These are phyloP conservation scores for Phocides pigmalion DNA, from an alignment of 1,140 invertebrate species.

Conservation along the genomic window DNA sequence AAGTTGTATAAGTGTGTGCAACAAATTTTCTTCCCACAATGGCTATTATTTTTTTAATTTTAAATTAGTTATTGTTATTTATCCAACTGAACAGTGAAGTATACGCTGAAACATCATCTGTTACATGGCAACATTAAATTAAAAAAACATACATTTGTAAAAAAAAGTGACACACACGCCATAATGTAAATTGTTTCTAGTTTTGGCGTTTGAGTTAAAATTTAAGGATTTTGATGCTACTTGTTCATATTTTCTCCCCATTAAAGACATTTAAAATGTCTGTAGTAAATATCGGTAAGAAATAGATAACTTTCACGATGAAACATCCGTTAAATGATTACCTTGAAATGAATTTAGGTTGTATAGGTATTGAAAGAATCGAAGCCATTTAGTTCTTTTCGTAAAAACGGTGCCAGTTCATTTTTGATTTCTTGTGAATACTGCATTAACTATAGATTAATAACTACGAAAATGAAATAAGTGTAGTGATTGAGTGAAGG, in stretches of 20 bases:
- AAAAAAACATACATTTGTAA: slow-evolving; percentile 69
- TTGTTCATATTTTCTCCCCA: slow-evolving; percentile 63
- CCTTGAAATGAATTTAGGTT: slow-evolving; percentile 69
- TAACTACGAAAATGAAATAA: slow-evolving; percentile 10
- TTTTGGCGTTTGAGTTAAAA: slow-evolving; percentile 82
- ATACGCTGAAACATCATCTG: too few relatives aligned
- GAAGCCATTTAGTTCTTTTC: slow-evolving; percentile 75
- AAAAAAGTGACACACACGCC: slow-evolving; percentile 82
- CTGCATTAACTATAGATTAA: neutral
- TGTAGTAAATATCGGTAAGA: slow-evolving; percentile 77
- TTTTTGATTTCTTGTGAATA: slow-evolving; percentile 38
- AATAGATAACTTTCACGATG: slow-evolving; percentile 33
- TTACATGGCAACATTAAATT: slow-evolving; percentile 42
- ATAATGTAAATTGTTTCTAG: slow-evolving; percentile 83
- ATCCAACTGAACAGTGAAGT: too few relatives aligned
- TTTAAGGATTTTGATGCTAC: slow-evolving; percentile 74
- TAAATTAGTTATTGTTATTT: too few relatives aligned
- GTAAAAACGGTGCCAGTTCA: slow-evolving; percentile 54
- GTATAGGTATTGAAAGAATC: slow-evolving; percentile 63
- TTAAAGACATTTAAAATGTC: slow-evolving; percentile 79
- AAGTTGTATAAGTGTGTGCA: too few relatives aligned
- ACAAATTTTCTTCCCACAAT: too few relatives aligned
- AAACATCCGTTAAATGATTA: slow-evolving; percentile 46
- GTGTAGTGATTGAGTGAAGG: slow-evolving; percentile 46
- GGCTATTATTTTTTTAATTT: neutral